Conservation (phyloP, 2,113 vertebrate species). For the Archocentrus centrarchus region DNA sequence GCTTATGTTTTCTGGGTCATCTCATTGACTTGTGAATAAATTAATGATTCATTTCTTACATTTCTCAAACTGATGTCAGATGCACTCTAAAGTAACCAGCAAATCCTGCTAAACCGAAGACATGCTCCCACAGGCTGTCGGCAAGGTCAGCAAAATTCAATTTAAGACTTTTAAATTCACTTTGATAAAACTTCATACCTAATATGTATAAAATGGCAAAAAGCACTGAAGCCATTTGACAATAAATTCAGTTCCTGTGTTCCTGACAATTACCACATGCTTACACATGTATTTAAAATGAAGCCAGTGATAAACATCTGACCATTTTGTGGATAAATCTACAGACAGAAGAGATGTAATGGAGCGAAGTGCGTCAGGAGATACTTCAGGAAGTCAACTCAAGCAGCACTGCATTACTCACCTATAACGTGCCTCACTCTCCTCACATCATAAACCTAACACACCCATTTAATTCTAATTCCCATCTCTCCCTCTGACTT, state of each 20-base stretch:
- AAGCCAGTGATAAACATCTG: background rate
- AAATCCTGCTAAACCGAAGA: background rate
- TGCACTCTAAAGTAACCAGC: background rate
- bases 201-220: background rate
- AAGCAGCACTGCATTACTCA: conserved; percentile 14
- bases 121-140: background rate
- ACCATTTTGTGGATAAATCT: background rate
- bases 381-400: background rate
- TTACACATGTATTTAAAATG: background rate
- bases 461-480: background rate
- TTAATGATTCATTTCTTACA: conserved; percentile 10
- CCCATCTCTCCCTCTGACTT: background rate
- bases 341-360: background rate
- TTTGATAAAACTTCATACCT: background rate
- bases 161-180: conserved; percentile 3
- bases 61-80: background rate
- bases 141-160: background rate
- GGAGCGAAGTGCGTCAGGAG: background rate
- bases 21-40: conserved; percentile 1
- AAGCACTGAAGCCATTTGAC: background rate
- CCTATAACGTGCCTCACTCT: background rate
- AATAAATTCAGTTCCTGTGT: background rate
- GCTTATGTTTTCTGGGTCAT: background rate
- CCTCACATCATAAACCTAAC: background rate
- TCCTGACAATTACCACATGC: background rate